Evolutionary conservation across 1,140 invertebrate species (phyloP), one percentile per base, ranked within the genome.

Genomic region (Pogonognathellus flavescens): DNA sequence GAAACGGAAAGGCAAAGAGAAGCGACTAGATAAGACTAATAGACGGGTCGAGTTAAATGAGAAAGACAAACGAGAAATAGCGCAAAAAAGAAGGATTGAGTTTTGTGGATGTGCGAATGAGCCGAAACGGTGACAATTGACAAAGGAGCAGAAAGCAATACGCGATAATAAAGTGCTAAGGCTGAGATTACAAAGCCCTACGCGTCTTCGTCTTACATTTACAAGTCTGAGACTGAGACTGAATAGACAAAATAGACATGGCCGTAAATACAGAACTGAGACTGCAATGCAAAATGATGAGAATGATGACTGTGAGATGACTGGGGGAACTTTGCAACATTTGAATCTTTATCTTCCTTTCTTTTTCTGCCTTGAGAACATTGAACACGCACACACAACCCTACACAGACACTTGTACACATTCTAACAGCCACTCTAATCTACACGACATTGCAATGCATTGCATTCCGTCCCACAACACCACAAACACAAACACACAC

Each of bases 301-400:
- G 53, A 57, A 57, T n/a, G n/a, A 57, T 13, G 8, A 76, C 13
- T 0, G 1, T 41, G 31, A 41, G 31, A 41, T 41, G 31, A 41
- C 31, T 41, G 31, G 31, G 49, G 70, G 70, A 76, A 50, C 66
- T 72, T 72, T 72, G 70, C 11, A 49, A 50, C 22, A n/a, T 49
- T 76, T n/a, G 41, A 49, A 11, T 57, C 53, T 13, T 41, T 41
- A 6, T 3, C 31, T 41, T 41, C 31, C 31, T 41, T 41, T 41
- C 31, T 41, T 41, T 41, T 41, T 41, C 31, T 41, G 2, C 31
- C 31, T 41, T 41, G 6, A 3, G 6, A 6, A 1, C 31, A 41
- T 41, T 41, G 31, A 41, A 41, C 31, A 41, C 6, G 6, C 31
- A 41, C 31, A 41, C 31, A 41, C 1, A 41, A 41, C 31, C 1